Base-by-base conservation (phyloP, 2,797 vertebrate species). In the Gymnothorax javanicus region DNA sequence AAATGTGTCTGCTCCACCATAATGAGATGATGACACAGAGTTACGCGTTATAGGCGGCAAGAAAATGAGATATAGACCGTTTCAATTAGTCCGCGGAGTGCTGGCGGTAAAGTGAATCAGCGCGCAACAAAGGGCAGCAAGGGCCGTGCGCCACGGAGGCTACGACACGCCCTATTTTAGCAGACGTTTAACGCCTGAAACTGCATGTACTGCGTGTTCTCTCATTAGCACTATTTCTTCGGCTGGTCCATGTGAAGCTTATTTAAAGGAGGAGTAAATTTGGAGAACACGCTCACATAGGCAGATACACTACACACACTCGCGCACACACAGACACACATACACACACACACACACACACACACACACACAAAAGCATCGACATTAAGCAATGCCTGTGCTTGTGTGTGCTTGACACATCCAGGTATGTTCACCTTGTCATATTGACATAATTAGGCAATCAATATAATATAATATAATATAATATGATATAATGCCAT, bases 61-160 rank as follows among this genome's bases (percentile, higher is more conserved):
- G 62, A 59, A 83, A 83, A 60, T 83, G 82, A 58, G 82, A 83
- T 25, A 60, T 57, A 59, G 82, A 33, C 57, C 27, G 25, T 59
- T 83, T 58, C 82, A 83, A 83, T 83, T 83, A 83, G 25, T 83
- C 54, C 56, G 27, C 23, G 82, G 82, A 82, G 52, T 57, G 81
- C 58, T 57, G 50, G 11, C 57, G 25, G 52, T 0, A 60, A 56
- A 60, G 58, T 4, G n/a, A 59, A 59, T 23, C 82, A 3, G 27
- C 17, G 11, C 12, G 11, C 33, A 11, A 58, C 11, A n/a, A n/a
- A 58, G 82, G 58, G 27, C 54, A 60, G 58, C n/a, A 11, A 33
- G 54, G 82, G 33, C 82, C 82, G 17, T 15, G 25, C 58, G 82
- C 82, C 4, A 4, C 57, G 27, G 25, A 4, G 6, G 54, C 17